phyloP scores from a whole-genome alignment of 1,140 invertebrate genomes.

The Pectinophora gossypiella region DNA sequence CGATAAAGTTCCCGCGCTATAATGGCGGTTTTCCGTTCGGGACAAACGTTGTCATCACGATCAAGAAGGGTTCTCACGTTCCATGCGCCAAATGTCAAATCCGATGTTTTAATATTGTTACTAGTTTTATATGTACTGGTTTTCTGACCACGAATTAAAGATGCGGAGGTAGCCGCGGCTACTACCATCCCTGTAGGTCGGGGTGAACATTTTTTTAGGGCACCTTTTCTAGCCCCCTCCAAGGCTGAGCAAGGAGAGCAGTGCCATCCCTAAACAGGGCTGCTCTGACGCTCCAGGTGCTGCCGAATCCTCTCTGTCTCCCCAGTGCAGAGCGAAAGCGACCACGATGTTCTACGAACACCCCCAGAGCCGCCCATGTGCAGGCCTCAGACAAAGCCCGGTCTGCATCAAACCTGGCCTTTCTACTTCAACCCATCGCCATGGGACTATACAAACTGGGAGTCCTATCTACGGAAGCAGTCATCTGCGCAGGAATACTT shows the following conservation, averaged over 20 bases:
- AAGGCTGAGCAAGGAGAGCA: too few relatives aligned
- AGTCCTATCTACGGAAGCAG: too few relatives aligned
- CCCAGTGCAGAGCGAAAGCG: too few relatives aligned
- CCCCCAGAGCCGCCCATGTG: neutral
- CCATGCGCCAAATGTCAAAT: slow-evolving; percentile 22
- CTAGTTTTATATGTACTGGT: slow-evolving; percentile 6
- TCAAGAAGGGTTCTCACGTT: slow-evolving; percentile 25
- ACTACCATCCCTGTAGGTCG: slow-evolving; percentile 9
- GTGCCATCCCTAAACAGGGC: slow-evolving; percentile 5
- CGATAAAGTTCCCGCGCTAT: slow-evolving; percentile 20
- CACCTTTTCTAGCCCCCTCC: too few relatives aligned
- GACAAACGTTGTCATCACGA: neutral
- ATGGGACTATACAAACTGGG: neutral
- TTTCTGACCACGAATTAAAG: too few relatives aligned
- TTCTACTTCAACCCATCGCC: neutral
- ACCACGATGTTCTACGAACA: too few relatives aligned
- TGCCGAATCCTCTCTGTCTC: too few relatives aligned
- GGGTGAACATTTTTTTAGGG: too few relatives aligned
- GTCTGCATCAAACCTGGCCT: neutral
- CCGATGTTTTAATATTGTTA: too few relatives aligned
- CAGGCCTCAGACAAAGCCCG: neutral
- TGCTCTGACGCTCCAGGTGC: slow-evolving; percentile 5
- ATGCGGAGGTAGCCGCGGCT: slow-evolving; percentile 18
- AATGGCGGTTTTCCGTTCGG: too few relatives aligned
- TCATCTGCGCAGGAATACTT: too few relatives aligned